Evolutionary conservation across 1,140 invertebrate species (phyloP), one percentile per base, ranked within the genome.

Genomic region (Littorina saxatilis): DNA sequence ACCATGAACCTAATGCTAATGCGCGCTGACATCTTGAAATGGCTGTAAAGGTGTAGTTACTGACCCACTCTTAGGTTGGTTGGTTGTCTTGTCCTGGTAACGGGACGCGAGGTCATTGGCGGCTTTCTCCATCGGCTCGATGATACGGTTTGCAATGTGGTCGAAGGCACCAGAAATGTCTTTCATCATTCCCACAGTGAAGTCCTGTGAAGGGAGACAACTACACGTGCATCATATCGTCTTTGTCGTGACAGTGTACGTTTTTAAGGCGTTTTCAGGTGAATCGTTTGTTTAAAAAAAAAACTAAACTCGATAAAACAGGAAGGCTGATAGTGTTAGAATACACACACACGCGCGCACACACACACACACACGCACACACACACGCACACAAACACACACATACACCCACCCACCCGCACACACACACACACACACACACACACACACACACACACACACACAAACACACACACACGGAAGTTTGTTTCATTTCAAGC

Each of bases 121-220:
- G 23, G 27, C 32, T 27, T 81, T 70, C n/a, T 61, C 72, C 70
- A 81, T 81, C 13, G 80, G 80, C 29, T 81, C 55, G 32, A 81
- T 75, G 50, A 81, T 75, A 1, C 55, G n/a, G 35, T 75, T 73
- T 3, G 52, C 55, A 17, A 81, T 75, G 50, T 81, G 70, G 39
- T 81, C 80, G 39, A 75, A 81, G 47, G 80, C 80, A 20, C 80
- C 40, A 11, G 80, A n/a, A 20, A 75, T 61, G 52, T 81, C 72
- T 27, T 81, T 32, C n/a, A 37, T 61, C 37, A 74, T 32, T 13
- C 50, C 50, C 11, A 63, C 80, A 11, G 70, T 58, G 2, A 75
- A 63, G 55, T 81, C 80, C 80, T 81, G 68, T 23, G n/a, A 23
- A 23, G 23, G 15, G n/a, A 70, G 20, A 37, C 29, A 77, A 35